phyloP scores from a whole-genome alignment of 2,113 vertebrate genomes.

The Corythornis vintsioides region DNA sequence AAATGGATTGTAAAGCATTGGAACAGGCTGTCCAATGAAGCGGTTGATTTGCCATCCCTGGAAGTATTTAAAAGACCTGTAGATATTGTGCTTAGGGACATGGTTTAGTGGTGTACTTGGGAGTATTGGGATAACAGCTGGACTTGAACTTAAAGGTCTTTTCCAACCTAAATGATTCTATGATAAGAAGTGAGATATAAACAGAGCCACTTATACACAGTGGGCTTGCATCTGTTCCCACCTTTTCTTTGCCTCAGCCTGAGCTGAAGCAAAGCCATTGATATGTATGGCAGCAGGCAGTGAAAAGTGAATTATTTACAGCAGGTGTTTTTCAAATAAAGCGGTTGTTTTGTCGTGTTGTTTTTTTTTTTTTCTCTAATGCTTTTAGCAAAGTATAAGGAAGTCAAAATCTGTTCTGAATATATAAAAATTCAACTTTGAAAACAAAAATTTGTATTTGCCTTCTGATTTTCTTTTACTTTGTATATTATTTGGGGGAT shows the following conservation, averaged over 20 bases:
- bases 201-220: background rate
- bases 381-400: constrained; percentile 44
- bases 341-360: no score
- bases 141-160: background rate
- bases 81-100: background rate
- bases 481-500: background rate
- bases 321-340: constrained; percentile 55
- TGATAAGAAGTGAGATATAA: background rate
- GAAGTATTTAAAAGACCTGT: background rate
- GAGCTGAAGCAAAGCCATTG: background rate
- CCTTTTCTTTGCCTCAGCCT: constrained; percentile 18
- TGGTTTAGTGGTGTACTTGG: background rate
- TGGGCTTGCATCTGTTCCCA: background rate
- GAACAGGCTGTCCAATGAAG: background rate
- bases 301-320: constrained; percentile 51
- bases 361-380: background rate
- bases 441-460: background rate
- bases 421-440: background rate
- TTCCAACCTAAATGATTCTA: background rate
- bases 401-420: constrained; percentile 13
- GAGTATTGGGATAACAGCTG: background rate
- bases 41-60: background rate
- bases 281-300: constrained; percentile 33
- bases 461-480: background rate
- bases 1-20: background rate